These are phyloP conservation scores for Drosophila ananassae DNA, from an alignment of 1,140 invertebrate genomes.

Conservation along the genomic window DNA sequence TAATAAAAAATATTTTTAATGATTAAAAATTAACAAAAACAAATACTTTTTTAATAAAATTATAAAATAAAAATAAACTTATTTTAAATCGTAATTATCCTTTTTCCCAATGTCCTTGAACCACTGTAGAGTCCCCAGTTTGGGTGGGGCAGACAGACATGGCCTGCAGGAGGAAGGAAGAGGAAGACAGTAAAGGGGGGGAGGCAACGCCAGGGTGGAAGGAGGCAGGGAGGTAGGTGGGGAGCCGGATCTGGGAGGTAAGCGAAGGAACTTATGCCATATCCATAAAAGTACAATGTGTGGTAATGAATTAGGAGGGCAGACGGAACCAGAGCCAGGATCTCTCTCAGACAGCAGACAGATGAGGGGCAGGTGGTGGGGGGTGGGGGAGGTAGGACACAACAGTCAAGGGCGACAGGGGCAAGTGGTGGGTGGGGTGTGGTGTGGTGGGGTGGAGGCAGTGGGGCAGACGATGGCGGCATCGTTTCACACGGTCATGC, in stretches of 20 bases:
- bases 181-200: neutral
- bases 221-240: neutral
- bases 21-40: no score
- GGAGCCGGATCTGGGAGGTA: slow-evolving; percentile 8
- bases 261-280: slow-evolving; percentile 40
- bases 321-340: slow-evolving; percentile 16
- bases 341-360: slow-evolving; percentile 20
- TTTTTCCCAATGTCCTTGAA: neutral
- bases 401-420: no score
- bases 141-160: slow-evolving; percentile 28
- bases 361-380: slow-evolving; percentile 5
- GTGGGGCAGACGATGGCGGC: slow-evolving; percentile 32
- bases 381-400: neutral
- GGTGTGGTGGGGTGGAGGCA: neutral
- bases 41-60: no score
- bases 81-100: no score
- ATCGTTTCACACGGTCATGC: slow-evolving; percentile 61
- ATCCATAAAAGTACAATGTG: slow-evolving; percentile 61
- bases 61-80: no score
- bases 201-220: no score
- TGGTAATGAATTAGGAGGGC: slow-evolving; percentile 45
- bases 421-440: neutral
- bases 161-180: neutral
- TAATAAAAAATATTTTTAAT: no score
- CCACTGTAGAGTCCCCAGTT: slow-evolving; percentile 23